Evolutionary conservation across 2,113 vertebrate species (phyloP), one percentile per base, ranked within the genome.

Genomic region (Microcebus jonahi): DNA sequence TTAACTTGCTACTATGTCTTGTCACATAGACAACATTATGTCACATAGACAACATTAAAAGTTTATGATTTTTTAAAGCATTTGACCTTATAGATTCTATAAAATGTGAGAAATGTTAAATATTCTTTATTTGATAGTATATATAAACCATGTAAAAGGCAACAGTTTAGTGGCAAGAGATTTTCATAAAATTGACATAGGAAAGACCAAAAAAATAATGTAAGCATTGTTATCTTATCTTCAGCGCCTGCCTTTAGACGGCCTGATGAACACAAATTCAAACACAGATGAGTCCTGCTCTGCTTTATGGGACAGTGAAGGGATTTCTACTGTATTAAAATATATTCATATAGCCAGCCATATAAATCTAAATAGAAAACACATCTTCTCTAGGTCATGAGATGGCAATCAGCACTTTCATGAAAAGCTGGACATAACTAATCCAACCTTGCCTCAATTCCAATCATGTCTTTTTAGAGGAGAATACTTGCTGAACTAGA

Each of bases 261-360:
- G 12, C 73, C 48, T 36, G 17, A 65, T 65, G 20, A 84, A 68
- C 8, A 73, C 8, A 96, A 73, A 36, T 81, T 88, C 29, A 93
- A 70, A 92, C 2, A 88, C 31, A 63, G n/a, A 18, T 42, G 20
- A 57, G 4, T 34, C 29, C 27, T 63, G 14, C 18, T 73, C 11
- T 81, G 70, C 34, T 63, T 79, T n/a, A 39, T 25, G 42, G 70
- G n/a, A 55, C 29, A 87, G 29, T 25, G 18, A 87, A 85, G 39
- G 8, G 25, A 89, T 94, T 83, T 82, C 29, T 13, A 39, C 8
- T 59, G 8, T n/a, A 65, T 77, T 89, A 95, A 90, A 95, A 53
- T 91, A 75, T 80, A 87, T 39, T 73, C 23, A 92, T 45, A 79
- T 79, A 89, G 27, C 88, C 57, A 93, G 34, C 81, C 68, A 77